Conservation (phyloP, 2,113 vertebrate genomes). For the Silurus meridionalis region DNA sequence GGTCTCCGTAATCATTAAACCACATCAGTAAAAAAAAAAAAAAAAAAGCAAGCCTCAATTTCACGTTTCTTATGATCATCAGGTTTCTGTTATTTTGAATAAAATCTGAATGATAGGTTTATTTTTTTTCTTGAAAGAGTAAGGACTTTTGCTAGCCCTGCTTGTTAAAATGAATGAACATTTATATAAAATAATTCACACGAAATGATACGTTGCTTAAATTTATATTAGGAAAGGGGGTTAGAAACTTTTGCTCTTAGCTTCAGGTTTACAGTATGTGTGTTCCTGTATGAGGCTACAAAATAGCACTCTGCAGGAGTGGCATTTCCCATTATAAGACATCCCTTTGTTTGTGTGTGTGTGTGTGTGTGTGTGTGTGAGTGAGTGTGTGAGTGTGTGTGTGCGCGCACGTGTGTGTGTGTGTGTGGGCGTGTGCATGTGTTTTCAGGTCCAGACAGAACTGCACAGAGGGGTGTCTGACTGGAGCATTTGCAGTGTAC, state of each 20-base stretch:
- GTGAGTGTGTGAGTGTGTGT: background rate
- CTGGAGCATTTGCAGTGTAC: constrained; percentile 36
- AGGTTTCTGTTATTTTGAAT: background rate
- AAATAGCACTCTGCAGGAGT: constrained; percentile 15
- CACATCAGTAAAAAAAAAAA: background rate
- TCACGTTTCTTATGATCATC: background rate
- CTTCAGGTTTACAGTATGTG: constrained; percentile 4
- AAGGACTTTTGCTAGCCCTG: background rate
- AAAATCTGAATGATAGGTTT: background rate
- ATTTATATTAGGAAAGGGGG: background rate
- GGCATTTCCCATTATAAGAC: background rate
- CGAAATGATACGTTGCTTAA: background rate
- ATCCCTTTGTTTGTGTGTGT: background rate
- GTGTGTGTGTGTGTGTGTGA: background rate
- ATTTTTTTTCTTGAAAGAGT: background rate
- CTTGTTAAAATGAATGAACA: background rate
- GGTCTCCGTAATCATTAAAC: background rate
- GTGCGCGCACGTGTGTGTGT: background rate
- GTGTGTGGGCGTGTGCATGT: constrained; percentile 24
- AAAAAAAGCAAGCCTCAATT: background rate
- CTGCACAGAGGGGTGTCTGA: constrained; percentile 34
- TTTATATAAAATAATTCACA: background rate
- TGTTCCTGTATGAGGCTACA: background rate
- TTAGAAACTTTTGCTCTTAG: background rate
- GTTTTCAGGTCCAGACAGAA: constrained; percentile 27